phyloP scores from a whole-genome alignment of 2,888 invertebrate species.

The Melinaea marsaeus region DNA sequence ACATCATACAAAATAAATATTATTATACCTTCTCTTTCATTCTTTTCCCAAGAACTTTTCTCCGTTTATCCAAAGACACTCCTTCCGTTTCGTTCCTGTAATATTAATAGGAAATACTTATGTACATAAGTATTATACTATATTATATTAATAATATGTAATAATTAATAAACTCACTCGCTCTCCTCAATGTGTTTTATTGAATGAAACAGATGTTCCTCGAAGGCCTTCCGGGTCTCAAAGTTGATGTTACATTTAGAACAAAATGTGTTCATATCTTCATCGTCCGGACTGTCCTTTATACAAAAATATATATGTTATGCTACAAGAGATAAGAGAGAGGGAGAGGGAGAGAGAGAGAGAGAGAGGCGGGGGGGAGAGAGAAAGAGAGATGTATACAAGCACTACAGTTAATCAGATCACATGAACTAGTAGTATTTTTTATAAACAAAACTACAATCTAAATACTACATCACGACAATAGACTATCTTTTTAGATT shows the following conservation, averaged over 20 bases:
- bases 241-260: conserved; percentile 58
- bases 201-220: conserved; percentile 63
- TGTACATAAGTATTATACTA: not conserved
- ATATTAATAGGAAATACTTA: conserved; percentile 22
- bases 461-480: too few species aligned
- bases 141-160: not conserved
- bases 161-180: conserved; percentile 37
- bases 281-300: conserved; percentile 56
- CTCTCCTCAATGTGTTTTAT: conserved; percentile 50
- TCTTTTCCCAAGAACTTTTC: conserved; percentile 54
- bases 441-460: too few species aligned
- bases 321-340: too few species aligned
- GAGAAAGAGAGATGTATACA: too few species aligned
- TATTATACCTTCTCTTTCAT: conserved; percentile 46
- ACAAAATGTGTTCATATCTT: conserved; percentile 55
- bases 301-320: not conserved
- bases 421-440: too few species aligned
- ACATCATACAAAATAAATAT: not conserved
- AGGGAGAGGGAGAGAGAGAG: too few species aligned
- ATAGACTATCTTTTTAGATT: too few species aligned
- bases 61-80: conserved; percentile 33
- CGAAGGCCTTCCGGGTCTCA: conserved; percentile 57
- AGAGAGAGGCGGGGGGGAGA: too few species aligned
- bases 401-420: too few species aligned
- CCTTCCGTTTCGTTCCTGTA: conserved; percentile 36